Evolutionary conservation across 2,113 vertebrate genomes (phyloP).

Genomic region (Archilochus colubris): DNA sequence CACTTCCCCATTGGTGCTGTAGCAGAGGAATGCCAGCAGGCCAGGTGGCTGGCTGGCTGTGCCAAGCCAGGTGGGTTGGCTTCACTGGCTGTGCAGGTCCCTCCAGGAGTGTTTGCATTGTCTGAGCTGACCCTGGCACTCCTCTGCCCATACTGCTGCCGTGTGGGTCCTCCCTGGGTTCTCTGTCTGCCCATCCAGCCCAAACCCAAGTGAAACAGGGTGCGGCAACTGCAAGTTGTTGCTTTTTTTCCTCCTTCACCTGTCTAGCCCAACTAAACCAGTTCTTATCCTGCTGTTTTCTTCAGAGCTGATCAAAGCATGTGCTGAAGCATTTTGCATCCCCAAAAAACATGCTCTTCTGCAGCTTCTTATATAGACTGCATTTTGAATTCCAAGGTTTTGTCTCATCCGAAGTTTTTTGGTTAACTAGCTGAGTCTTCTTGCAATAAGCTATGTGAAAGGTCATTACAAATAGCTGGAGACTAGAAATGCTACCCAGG

Average conservation of each 20-base stretch:
- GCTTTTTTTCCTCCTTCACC: neutral
- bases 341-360: neutral
- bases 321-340: neutral
- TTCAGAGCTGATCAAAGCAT: neutral
- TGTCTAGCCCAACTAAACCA: neutral
- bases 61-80: neutral
- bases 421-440: neutral
- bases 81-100: neutral
- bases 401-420: neutral
- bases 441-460: neutral
- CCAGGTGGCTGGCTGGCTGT: neutral
- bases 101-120: neutral
- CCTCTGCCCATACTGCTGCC: neutral
- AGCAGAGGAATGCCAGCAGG: neutral
- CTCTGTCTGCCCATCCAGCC: neutral
- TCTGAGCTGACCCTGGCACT: neutral
- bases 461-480: neutral
- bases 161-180: neutral
- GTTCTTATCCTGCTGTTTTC: neutral
- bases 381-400: neutral
- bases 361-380: neutral
- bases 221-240: neutral
- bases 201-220: neutral
- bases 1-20: fast-evolving
- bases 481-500: neutral